Evolutionary conservation across 2,888 invertebrate species (phyloP).

Genomic region (Syritta pipiens): DNA sequence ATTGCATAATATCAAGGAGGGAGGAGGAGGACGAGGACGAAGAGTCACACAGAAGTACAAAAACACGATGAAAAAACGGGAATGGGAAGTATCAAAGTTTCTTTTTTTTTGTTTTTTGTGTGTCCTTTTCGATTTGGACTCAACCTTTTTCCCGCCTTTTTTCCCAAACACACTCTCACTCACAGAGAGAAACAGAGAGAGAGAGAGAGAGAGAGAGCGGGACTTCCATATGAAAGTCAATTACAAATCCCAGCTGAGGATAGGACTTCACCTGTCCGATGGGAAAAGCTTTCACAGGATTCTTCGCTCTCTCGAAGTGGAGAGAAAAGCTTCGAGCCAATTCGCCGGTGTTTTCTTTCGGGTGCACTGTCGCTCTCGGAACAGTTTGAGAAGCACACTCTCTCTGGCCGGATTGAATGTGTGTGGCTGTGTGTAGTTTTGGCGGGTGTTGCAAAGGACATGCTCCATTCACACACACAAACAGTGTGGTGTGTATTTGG

Average conservation of each 20-base stretch:
- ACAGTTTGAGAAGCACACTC: slow-evolving; percentile 48
- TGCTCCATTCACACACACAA: slow-evolving; percentile 50
- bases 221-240: slow-evolving; percentile 53
- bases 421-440: slow-evolving; percentile 47
- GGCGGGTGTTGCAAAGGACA: slow-evolving; percentile 61
- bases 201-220: too few relatives aligned
- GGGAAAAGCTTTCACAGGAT: slow-evolving; percentile 32
- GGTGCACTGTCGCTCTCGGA: neutral
- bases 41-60: too few relatives aligned
- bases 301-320: neutral
- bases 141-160: slow-evolving; percentile 66
- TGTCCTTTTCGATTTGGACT: slow-evolving; percentile 31
- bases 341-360: slow-evolving; percentile 25
- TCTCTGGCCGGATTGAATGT: neutral
- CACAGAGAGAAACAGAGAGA: too few relatives aligned
- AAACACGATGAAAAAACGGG: slow-evolving; percentile 3
- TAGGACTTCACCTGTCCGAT: slow-evolving; percentile 51
- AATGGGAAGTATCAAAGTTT: too few relatives aligned
- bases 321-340: slow-evolving; percentile 24
- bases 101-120: too few relatives aligned
- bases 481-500: slow-evolving; percentile 20
- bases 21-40: slow-evolving; percentile 1
- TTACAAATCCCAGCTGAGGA: slow-evolving; percentile 65
- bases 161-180: slow-evolving; percentile 14
- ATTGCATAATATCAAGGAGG: slow-evolving; percentile 65